A percentile compares a stretch with the other conserved stretches of the same genome.
Conservation (phyloP, 2,113 vertebrate species). For the Stegostoma tigrinum region DNA sequence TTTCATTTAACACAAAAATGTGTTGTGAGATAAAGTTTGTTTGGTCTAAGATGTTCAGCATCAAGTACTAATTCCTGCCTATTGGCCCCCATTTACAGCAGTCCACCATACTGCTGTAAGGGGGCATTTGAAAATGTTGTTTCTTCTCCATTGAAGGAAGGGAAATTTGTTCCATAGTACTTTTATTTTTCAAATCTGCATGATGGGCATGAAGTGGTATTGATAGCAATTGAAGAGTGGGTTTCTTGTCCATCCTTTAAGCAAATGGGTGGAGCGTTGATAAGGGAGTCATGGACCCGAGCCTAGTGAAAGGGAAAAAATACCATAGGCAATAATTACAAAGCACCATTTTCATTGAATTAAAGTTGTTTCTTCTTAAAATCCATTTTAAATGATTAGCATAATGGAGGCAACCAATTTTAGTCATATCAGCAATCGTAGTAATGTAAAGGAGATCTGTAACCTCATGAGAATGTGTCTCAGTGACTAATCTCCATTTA, state of each 20-base stretch:
- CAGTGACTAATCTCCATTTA: no score
- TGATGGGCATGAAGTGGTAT: not conserved
- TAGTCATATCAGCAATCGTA: no score
- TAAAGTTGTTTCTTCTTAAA: not conserved
- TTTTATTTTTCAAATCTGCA: not conserved
- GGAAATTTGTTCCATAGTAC: not conserved
- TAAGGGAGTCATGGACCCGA: not conserved
- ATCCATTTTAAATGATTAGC: not conserved
- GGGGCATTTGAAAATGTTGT: not conserved
- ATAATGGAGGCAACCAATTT: not conserved
- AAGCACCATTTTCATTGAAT: not conserved
- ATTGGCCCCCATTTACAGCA: not conserved
- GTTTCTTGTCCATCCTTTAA: not conserved
- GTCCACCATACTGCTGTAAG: not conserved
- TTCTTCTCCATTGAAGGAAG: not conserved
- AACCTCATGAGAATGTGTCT: no score
- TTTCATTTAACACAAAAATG: not conserved
- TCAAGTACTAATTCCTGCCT: not conserved
- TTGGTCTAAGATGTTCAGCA: not conserved
- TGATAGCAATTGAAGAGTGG: not conserved
- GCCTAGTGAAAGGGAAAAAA: not conserved
- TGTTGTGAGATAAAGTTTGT: not conserved
- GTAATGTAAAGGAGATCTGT: no score
- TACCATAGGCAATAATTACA: not conserved
- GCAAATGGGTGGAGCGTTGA: not conserved